Percentiles rank a stretch among this genome's conserved stretches.
Conservation (phyloP, 2,888 invertebrate genomes). For the Melinaea marsaeus region DNA sequence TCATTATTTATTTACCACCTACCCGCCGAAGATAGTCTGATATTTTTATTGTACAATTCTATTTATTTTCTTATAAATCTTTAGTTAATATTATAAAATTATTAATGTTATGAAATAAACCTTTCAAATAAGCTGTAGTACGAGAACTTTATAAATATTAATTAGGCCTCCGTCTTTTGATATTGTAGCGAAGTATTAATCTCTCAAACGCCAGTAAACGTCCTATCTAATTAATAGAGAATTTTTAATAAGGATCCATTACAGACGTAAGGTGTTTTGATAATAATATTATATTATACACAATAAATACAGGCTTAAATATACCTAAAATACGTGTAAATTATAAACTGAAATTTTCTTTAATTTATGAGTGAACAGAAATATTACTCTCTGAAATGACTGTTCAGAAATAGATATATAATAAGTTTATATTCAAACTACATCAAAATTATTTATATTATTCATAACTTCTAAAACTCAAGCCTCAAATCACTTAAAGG, state of each 20-base stretch:
- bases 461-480: too few relatives aligned
- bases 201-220: neutral
- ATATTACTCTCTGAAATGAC: too few relatives aligned
- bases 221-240: conserved; percentile 1
- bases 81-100: neutral
- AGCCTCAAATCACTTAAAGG: too few relatives aligned
- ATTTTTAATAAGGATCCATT: neutral
- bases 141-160: neutral
- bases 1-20: conserved; percentile 3
- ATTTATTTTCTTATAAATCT: neutral
- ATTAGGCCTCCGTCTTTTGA: conserved; percentile 1
- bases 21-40: conserved; percentile 1
- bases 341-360: too few relatives aligned
- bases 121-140: neutral
- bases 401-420: too few relatives aligned
- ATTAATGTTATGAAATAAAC: neutral
- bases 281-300: neutral
- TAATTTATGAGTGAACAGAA: too few relatives aligned
- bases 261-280: neutral
- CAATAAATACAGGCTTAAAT: too few relatives aligned
- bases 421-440: too few relatives aligned
- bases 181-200: conserved; percentile 2
- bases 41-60: neutral
- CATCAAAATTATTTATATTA: too few relatives aligned
- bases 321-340: too few relatives aligned